phyloP scores from a whole-genome alignment of 2,113 vertebrate genomes.

The Chauna torquata region DNA sequence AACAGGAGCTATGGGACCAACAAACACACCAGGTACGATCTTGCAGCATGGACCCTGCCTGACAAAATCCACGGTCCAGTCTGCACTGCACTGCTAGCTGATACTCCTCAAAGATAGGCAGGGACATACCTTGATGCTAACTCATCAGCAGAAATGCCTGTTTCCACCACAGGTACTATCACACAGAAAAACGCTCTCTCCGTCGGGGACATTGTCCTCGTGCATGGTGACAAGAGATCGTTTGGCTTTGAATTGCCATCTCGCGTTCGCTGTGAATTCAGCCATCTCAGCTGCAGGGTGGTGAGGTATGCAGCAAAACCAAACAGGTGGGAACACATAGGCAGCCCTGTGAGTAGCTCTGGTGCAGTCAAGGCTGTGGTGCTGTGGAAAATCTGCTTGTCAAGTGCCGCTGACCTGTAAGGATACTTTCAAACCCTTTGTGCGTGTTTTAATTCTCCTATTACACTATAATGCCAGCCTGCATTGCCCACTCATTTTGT shows the following conservation, averaged over 20 bases:
- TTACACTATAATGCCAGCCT: neutral
- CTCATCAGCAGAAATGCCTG: neutral
- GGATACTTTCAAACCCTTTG: neutral
- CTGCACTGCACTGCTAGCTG: neutral
- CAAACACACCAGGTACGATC: neutral
- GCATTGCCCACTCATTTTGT: neutral
- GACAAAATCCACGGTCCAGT: neutral
- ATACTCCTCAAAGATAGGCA: neutral
- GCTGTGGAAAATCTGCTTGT: neutral
- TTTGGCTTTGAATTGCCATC: neutral
- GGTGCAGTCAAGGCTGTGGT: neutral
- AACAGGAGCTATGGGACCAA: neutral
- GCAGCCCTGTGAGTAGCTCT: neutral
- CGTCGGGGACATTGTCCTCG: neutral
- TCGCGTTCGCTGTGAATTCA: neutral
- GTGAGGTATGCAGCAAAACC: neutral
- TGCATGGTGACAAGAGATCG: neutral
- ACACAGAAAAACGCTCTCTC: neutral
- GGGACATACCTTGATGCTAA: neutral
- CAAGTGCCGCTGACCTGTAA: neutral
- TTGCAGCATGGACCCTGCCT: neutral
- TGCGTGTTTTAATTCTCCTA: neutral
- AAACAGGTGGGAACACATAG: neutral
- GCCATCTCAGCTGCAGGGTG: neutral
- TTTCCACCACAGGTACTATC: neutral